Evolutionary conservation across 2,797 vertebrate species (phyloP).

Genomic region (Xenops minutus): DNA sequence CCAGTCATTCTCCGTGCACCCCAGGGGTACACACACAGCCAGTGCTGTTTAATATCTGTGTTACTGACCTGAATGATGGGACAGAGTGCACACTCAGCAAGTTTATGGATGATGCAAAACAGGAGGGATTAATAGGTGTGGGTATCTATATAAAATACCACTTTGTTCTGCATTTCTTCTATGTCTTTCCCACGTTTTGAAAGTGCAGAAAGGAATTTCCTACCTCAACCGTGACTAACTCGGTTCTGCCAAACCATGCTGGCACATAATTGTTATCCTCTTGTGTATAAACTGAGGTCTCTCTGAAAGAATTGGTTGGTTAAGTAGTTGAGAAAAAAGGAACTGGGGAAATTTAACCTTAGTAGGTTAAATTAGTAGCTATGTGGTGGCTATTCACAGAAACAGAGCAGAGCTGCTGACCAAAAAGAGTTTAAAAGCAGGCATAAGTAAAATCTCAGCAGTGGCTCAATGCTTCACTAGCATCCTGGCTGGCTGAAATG

Average conservation of each 20-base stretch:
- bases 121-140: not conserved
- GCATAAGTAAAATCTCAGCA: not conserved
- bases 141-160: not conserved
- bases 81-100: not conserved
- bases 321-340: not conserved
- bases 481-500: not conserved
- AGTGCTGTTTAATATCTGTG: not conserved
- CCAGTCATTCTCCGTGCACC: accelerated
- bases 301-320: not conserved
- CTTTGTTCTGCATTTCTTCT: slow-evolving; percentile 12
- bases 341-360: not conserved
- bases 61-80: not conserved
- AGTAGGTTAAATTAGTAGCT: not conserved
- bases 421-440: not conserved
- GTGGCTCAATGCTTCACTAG: not conserved
- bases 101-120: not conserved
- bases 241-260: not conserved
- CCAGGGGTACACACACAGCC: not conserved
- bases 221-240: slow-evolving; percentile 28
- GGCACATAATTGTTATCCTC: not conserved
- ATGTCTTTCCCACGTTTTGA: not conserved
- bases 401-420: not conserved
- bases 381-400: not conserved
- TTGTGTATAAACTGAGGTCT: not conserved
- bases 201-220: slow-evolving; percentile 39